Evolutionary conservation across 2,888 invertebrate genomes (phyloP), one percentile per base, ranked within the genome.

Genomic region (Cheilosia soror): DNA sequence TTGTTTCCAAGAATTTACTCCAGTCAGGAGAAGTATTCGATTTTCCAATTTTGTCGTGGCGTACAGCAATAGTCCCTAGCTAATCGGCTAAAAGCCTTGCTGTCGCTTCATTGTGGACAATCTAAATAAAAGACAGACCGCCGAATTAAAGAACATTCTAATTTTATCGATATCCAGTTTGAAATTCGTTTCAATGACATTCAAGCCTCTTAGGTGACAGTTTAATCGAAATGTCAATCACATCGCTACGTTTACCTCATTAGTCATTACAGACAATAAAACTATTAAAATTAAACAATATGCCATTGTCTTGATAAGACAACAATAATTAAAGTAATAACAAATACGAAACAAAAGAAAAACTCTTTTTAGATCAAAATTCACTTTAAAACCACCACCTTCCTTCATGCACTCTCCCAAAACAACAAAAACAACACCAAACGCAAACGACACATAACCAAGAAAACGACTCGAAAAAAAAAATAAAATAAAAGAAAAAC

Each of bases 351-450:
- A 15, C 47, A 47, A 47, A 15, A 47, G 15, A 20, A 7, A 47
- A 20, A n/a, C 15, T 44, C 15, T 15, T 49, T 49, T 49, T 71
- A 58, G n/a, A 60, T 47, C 49, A 53, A 55, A 71, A 77, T 77
- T 72, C 72, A 72, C 62, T 78, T 65, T 66, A 79, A 84, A 79
- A 75, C 63, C 65, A 84, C 84, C 84, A 84, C 84, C 84, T 84
- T 80, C 84, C 84, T 84, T 75, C 69, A 33, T 84, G 73, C 63
- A 69, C 63, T 83, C 83, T 73, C 73, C 51, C 73, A 63, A n/a
- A n/a, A 76, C 42, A 73, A 62, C 44, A 51, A 73, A 33, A 60
- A 63, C 27, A 49, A 31, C 29, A 69, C 60, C 68, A 31, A 58
- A 27, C 65, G 65, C 58, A 58, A 82, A 65, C 55, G 69, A 58